Base-by-base conservation (phyloP, 1,140 invertebrate genomes). In the Hylaeus volcanicus region DNA sequence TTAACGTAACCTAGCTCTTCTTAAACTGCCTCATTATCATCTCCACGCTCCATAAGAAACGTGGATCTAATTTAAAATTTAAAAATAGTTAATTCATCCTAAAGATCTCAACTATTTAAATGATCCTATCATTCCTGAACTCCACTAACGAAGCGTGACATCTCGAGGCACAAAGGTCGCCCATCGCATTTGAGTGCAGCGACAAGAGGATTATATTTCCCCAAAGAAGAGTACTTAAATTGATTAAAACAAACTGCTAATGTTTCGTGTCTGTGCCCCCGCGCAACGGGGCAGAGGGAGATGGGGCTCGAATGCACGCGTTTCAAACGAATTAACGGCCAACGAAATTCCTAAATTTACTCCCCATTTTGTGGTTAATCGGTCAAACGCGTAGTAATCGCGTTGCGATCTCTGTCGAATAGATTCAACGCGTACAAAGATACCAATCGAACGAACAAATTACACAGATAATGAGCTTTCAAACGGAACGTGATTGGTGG, bases 241-340 rank as follows among this genome's bases (percentile, higher is more conserved):
- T 58, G 55, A 58, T 71, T 71, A 58, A 58, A 71, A 58, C 69
- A 71, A 71, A 71, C 69, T 41, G 26, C 58, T 56, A 58, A 71
- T 55, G 53, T 56, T 56, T 56, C 43, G 41, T 26, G 14, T 15
- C 53, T 4, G 4, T 2, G 37, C 53, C 51, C 51, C 51, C 2
- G 9, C 6, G 51, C 51, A 2, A 26, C 9, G 0, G 53, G 12
- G 1, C 8, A 8, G 4, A n/a, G 51, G 4, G 26, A 12, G 14
- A 0, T 41, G 41, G 39, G 63, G 6, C 15, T 43, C 5, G 5
- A 43, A 37, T 14, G 15, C 9, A 15, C 9, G 3, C 5, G 26
- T 26, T 68, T 68, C 15, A 26, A 68, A 37, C 8, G 11, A 68
- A 39, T 12, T 41, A 55, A 39, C 37, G 37, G 15, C 51, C 37